A percentile compares a stretch with the other conserved stretches of the same genome.
Evolutionary conservation across 2,797 vertebrate species (phyloP).

Genomic region (Gobio occitaniae): DNA sequence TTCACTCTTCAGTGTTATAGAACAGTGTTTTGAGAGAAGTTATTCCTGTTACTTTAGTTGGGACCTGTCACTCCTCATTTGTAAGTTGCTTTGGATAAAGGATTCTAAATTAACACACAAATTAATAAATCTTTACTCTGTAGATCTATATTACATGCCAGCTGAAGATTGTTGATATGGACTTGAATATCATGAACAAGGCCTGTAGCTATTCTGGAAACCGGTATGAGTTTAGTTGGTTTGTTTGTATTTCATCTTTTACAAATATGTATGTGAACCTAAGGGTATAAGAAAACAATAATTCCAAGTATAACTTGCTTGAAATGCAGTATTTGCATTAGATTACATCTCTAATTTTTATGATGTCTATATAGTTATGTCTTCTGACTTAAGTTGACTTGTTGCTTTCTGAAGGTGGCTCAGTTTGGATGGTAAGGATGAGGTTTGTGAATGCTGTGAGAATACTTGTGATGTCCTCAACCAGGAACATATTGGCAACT

Average conservation of each 20-base stretch:
- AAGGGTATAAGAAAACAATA: neutral
- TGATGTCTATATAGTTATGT: no score
- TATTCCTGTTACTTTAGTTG: neutral
- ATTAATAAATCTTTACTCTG: neutral
- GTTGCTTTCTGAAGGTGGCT: slow-evolving; percentile 44
- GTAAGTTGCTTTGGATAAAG: neutral
- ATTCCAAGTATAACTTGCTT: neutral
- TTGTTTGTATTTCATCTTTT: no score
- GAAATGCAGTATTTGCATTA: neutral
- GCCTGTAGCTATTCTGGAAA: slow-evolving; percentile 43
- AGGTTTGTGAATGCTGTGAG: slow-evolving; percentile 43
- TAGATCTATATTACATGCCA: slow-evolving; percentile 49
- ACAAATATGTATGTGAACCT: neutral
- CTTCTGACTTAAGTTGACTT: neutral
- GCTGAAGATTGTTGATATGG: slow-evolving; percentile 36
- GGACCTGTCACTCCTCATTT: neutral
- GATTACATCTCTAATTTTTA: neutral
- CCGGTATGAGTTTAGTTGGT: neutral
- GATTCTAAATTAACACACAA: neutral
- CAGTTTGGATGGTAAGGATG: slow-evolving; percentile 41
- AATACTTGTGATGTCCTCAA: slow-evolving; percentile 24
- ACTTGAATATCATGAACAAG: slow-evolving; percentile 23
- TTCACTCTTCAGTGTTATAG: neutral
- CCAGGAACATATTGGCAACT: neutral
- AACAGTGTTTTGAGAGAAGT: neutral